Evolutionary conservation across 2,888 invertebrate genomes (phyloP).

Genomic region (Andricus quercusramuli): DNA sequence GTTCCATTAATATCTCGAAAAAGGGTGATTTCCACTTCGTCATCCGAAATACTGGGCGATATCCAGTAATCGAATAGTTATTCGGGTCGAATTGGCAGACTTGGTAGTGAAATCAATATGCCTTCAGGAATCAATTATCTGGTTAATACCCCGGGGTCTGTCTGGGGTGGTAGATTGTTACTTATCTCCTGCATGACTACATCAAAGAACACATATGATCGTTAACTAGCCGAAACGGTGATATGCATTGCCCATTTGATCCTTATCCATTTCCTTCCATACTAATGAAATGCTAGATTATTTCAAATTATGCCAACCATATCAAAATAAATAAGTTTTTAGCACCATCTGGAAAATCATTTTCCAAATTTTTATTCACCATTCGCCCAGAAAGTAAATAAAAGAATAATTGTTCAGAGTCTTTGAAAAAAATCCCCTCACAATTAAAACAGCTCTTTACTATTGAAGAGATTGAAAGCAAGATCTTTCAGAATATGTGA

Average conservation of each 20-base stretch:
- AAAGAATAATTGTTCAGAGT: too few species aligned
- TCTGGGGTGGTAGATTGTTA: neutral
- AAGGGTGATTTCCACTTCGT: neutral
- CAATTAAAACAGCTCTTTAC: too few species aligned
- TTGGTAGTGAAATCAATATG: neutral
- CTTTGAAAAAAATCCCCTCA: too few species aligned
- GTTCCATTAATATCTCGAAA: neutral
- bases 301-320: neutral
- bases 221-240: neutral
- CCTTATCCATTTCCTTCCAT: neutral
- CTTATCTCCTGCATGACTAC: neutral
- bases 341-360: too few species aligned
- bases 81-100: neutral
- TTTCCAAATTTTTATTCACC: too few species aligned
- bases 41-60: neutral
- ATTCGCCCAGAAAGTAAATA: too few species aligned
- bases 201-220: neutral
- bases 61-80: neutral
- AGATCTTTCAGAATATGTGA: too few species aligned
- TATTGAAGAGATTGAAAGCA: too few species aligned
- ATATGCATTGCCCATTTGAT: neutral
- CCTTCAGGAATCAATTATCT: neutral
- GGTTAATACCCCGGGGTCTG: neutral
- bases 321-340: too few species aligned
- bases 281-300: too few species aligned